Evolutionary conservation across 2,797 vertebrate species (phyloP).

Genomic region (Meda fulgida): DNA sequence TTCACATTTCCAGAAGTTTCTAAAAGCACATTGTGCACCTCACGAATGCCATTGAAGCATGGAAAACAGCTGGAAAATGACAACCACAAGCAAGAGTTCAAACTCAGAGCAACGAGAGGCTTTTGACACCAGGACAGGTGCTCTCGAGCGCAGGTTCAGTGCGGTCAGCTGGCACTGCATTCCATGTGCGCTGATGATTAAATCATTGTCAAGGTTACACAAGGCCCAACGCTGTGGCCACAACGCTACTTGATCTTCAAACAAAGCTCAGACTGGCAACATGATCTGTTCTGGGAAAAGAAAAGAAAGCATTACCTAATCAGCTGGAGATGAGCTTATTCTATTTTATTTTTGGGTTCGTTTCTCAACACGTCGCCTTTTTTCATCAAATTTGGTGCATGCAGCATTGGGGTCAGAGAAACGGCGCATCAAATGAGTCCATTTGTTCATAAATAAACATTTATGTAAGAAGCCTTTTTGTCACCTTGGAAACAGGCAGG

Average conservation of each 20-base stretch:
- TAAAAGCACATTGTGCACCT: slow-evolving; percentile 22
- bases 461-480: slow-evolving; percentile 61
- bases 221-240: slow-evolving; percentile 32
- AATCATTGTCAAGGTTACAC: slow-evolving; percentile 55
- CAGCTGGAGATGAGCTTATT: slow-evolving; percentile 14
- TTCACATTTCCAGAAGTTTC: slow-evolving; percentile 30
- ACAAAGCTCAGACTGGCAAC: slow-evolving; percentile 19
- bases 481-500: slow-evolving; percentile 67
- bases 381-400: slow-evolving; percentile 48
- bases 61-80: slow-evolving; percentile 36
- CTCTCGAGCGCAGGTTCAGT: slow-evolving; percentile 20
- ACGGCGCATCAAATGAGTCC: slow-evolving; percentile 60
- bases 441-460: slow-evolving; percentile 61
- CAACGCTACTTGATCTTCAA: slow-evolving; percentile 13
- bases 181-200: slow-evolving; percentile 46
- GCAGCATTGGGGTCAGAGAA: slow-evolving; percentile 48
- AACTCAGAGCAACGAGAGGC: slow-evolving; percentile 21
- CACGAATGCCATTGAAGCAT: slow-evolving; percentile 6
- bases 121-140: slow-evolving; percentile 33
- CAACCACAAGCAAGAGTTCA: slow-evolving; percentile 32
- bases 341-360: neutral
- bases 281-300: slow-evolving; percentile 24
- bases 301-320: slow-evolving; percentile 42
- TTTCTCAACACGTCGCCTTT: slow-evolving; percentile 29
- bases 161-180: slow-evolving; percentile 34